phyloP scores from a whole-genome alignment of 2,113 vertebrate species.

The Lepus europaeus region DNA sequence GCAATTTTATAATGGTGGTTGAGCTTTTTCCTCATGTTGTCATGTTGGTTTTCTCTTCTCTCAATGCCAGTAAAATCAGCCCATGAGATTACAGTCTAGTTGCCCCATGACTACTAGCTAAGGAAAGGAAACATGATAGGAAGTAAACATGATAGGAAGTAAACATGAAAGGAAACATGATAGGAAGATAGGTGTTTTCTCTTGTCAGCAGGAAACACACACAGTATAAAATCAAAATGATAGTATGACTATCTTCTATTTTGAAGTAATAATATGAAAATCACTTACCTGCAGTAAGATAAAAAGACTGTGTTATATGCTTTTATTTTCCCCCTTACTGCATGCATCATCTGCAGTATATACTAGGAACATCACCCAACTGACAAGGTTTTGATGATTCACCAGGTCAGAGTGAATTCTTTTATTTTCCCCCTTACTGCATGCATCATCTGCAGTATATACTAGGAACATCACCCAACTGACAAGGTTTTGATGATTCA shows the following conservation, averaged over 20 bases:
- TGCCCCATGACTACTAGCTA: conserved; percentile 14
- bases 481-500: conserved; percentile 58
- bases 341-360: not conserved
- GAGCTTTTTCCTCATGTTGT: not conserved
- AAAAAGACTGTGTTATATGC: conserved; percentile 12
- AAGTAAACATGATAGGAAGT: not conserved
- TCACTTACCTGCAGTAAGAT: not conserved
- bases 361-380: not conserved
- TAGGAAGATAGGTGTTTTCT: not conserved
- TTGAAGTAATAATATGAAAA: not conserved
- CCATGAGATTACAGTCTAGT: not conserved
- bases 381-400: conserved; percentile 59
- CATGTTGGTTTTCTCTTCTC: not conserved
- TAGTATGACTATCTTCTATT: not conserved
- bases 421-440: not conserved
- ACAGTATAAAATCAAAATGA: conserved; percentile 43
- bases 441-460: not conserved
- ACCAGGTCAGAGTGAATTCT: not conserved
- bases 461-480: not conserved
- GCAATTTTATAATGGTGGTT: not conserved
- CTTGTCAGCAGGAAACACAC: not conserved
- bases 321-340: conserved; percentile 5
- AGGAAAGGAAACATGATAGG: conserved; percentile 3
- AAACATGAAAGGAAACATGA: not conserved
- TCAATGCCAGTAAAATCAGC: not conserved